These are phyloP conservation scores for Limnephilus lunatus DNA, from an alignment of 2,888 invertebrate species.

Conservation along the genomic window DNA sequence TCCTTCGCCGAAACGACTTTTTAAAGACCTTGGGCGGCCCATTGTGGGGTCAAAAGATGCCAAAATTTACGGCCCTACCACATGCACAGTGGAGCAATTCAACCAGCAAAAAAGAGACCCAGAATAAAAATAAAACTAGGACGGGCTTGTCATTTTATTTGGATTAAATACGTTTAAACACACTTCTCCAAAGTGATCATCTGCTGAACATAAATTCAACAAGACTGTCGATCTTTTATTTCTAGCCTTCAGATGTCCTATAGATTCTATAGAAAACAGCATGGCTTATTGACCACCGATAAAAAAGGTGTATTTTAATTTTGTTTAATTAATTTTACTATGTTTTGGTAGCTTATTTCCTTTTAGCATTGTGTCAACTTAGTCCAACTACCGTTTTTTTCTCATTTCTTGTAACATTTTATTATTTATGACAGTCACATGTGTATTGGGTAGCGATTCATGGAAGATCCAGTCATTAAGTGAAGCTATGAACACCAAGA, in stretches of 20 bases:
- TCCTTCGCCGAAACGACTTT: slow-evolving; percentile 44
- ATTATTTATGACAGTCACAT: slow-evolving; percentile 46
- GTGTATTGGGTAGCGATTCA: slow-evolving; percentile 46
- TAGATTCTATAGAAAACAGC: neutral
- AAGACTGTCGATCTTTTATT: neutral
- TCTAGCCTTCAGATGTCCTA: neutral
- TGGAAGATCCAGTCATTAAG: slow-evolving; percentile 43
- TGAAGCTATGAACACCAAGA: neutral
- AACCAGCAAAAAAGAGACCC: neutral
- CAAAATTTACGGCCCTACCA: neutral
- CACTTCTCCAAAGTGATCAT: neutral
- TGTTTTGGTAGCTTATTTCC: neutral
- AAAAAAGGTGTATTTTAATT: neutral
- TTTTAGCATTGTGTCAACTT: neutral
- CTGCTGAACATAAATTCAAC: neutral
- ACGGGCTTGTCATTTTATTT: neutral
- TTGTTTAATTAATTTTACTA: neutral
- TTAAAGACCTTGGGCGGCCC: slow-evolving; percentile 20
- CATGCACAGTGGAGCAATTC: neutral
- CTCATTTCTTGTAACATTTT: slow-evolving; percentile 15
- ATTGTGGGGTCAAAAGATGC: slow-evolving; percentile 33
- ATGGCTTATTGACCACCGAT: neutral
- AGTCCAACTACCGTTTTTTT: neutral
- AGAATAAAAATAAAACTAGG: neutral
- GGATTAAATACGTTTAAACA: neutral